Evolutionary conservation across 2,888 invertebrate genomes (phyloP).

Genomic region (Epinotia brunnichana): DNA sequence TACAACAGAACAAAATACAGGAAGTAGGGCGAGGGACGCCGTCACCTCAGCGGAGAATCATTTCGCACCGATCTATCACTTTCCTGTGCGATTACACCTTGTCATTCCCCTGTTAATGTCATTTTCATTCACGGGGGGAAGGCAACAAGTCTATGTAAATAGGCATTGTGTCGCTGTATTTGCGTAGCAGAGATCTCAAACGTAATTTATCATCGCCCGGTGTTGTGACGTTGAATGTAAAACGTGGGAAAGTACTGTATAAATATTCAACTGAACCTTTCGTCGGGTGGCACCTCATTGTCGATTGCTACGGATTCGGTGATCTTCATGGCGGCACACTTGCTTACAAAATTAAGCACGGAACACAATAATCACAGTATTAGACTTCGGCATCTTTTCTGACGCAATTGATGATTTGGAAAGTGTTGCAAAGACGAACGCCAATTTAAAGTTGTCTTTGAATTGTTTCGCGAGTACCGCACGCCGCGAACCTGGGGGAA

Average conservation of each 20-base stretch:
- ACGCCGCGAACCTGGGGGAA: slow-evolving; percentile 58
- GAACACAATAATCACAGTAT: slow-evolving; percentile 1
- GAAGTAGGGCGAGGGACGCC: slow-evolving; percentile 65
- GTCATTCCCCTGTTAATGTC: slow-evolving; percentile 53
- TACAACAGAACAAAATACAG: slow-evolving; percentile 68
- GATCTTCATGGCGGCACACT: slow-evolving; percentile 64
- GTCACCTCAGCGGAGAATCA: slow-evolving; percentile 50
- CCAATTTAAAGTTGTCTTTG: slow-evolving; percentile 27
- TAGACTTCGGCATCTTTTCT: too few relatives aligned
- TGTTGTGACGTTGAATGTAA: neutral
- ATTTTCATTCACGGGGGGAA: slow-evolving; percentile 44
- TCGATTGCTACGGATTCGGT: slow-evolving; percentile 59
- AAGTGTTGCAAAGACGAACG: neutral
- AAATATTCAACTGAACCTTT: slow-evolving; percentile 54
- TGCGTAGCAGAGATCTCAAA: slow-evolving; percentile 22
- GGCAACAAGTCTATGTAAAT: slow-evolving; percentile 44
- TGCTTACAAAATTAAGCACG: slow-evolving; percentile 1
- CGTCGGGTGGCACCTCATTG: slow-evolving; percentile 53
- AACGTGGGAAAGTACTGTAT: neutral
- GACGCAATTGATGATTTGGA: neutral
- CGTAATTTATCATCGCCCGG: slow-evolving; percentile 16
- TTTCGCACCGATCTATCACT: slow-evolving; percentile 58
- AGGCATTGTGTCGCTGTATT: slow-evolving; percentile 20
- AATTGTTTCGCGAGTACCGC: slow-evolving; percentile 48
- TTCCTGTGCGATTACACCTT: slow-evolving; percentile 52